A percentile compares a stretch with the other conserved stretches of the same genome.
Evolutionary conservation across 2,797 vertebrate genomes (phyloP).

Genomic region (Loris lydekkerianus): DNA sequence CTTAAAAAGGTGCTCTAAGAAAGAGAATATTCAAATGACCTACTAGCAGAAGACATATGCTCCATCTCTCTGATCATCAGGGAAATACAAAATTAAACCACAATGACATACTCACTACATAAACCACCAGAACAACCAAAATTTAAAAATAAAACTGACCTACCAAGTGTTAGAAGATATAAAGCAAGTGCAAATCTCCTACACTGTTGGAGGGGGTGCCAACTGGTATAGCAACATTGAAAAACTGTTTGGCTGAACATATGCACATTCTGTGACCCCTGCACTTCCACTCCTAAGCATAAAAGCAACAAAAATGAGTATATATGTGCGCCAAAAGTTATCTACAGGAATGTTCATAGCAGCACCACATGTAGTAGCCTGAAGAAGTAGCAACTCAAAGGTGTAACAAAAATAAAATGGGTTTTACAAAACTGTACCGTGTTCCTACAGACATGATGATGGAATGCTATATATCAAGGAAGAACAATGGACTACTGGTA

Average conservation of each 20-base stretch:
- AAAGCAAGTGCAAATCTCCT: background rate
- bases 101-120: background rate
- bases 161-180: background rate
- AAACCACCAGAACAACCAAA: background rate
- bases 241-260: background rate
- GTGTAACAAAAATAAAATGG: background rate
- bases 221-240: background rate
- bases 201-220: background rate
- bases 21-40: constrained; percentile 17
- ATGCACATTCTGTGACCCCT: background rate
- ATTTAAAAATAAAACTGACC: background rate
- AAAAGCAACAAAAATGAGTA: background rate
- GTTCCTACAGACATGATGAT: background rate
- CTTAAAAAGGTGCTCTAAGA: constrained; percentile 45
- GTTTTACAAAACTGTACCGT: background rate
- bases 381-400: background rate
- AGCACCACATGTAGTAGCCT: background rate
- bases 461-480: too few relatives aligned
- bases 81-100: constrained; percentile 4
- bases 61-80: background rate
- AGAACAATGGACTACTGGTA: background rate
- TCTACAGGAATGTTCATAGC: background rate
- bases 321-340: accelerated
- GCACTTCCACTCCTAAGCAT: background rate
- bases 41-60: constrained; percentile 32